Conservation (phyloP, 2,113 vertebrate species). For the Albula goreensis region DNA sequence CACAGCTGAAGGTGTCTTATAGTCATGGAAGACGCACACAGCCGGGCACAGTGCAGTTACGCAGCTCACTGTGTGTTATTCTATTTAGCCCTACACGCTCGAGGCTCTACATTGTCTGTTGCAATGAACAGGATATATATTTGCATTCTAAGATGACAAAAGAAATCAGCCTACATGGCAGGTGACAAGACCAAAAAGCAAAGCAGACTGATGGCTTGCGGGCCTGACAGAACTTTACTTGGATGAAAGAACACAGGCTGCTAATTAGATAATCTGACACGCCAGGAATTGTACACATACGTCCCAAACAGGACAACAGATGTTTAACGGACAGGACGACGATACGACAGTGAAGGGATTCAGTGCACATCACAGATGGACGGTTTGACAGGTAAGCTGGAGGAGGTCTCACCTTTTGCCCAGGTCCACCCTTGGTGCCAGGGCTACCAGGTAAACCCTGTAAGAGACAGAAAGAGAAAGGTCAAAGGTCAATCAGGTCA, state of each 20-base stretch:
- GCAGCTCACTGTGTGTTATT: background rate
- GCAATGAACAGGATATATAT: background rate
- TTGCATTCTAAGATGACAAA: background rate
- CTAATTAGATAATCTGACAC: background rate
- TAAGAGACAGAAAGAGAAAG: slow-evolving; percentile 33
- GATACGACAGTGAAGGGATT: background rate
- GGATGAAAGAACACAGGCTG: background rate
- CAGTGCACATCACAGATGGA: background rate
- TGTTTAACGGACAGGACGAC: background rate
- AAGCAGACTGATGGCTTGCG: background rate
- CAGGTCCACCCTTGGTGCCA: slow-evolving; percentile 84
- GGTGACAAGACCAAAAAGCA: background rate
- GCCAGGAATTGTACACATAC: background rate
- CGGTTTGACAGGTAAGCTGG: background rate
- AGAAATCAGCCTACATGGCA: background rate
- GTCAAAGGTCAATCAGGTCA: slow-evolving; percentile 1
- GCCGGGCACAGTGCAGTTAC: background rate
- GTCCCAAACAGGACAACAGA: background rate
- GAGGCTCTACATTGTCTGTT: background rate
- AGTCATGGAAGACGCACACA: background rate
- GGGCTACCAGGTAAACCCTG: slow-evolving; percentile 90
- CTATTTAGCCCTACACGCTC: background rate
- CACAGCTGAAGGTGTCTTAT: background rate
- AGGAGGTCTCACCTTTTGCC: slow-evolving; percentile 73
- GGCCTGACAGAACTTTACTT: background rate